Evolutionary conservation across 2,113 vertebrate species (phyloP), one percentile per base, ranked within the genome.

Genomic region (Hoplias malabaricus): DNA sequence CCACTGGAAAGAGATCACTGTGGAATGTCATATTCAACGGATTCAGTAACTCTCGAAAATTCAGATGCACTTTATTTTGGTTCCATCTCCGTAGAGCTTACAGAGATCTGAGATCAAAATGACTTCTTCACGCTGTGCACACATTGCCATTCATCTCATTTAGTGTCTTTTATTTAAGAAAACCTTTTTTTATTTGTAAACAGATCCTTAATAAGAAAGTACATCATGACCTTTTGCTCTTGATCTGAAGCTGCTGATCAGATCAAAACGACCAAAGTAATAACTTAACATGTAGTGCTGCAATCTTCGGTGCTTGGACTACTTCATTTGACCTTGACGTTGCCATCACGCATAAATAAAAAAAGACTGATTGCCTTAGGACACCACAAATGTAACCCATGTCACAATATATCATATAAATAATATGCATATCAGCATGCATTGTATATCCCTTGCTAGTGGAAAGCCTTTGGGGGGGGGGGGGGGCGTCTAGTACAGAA

Each of bases 391-490:
- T 87, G 78, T 86, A 86, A 85, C 82, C 81, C 84, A 85, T 90
- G 78, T 84, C 81, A 90, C 87, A 88, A 79, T 86, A 83, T 87
- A 85, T 89, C 83, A 87, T 85, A 80, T 85, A 90, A 86, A 89
- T 87, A 88, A 89, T 93, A 93, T 91, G 90, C 91, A 92, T 88
- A 89, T 86, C 84, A 79, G 85, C 90, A 91, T 93, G 89, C 90
- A 91, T 88, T 86, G 81, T 87, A 86, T 83, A 87, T 85, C 87
- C 86, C 82, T 74, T 85, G 86, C 86, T 90, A 87, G 89, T 87
- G 87, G 82, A 85, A 84, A 83, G 83, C 81, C 79, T 80, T 66
- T 69, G 87, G 84, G 25, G 61, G 83, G 75, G 88, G 78, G 82
- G 25, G 46, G 38, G 57, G 25, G 4, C 63, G 69, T 53, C n/a